Conservation (phyloP, 1,140 invertebrate species). For the Oscheius sp. region DNA sequence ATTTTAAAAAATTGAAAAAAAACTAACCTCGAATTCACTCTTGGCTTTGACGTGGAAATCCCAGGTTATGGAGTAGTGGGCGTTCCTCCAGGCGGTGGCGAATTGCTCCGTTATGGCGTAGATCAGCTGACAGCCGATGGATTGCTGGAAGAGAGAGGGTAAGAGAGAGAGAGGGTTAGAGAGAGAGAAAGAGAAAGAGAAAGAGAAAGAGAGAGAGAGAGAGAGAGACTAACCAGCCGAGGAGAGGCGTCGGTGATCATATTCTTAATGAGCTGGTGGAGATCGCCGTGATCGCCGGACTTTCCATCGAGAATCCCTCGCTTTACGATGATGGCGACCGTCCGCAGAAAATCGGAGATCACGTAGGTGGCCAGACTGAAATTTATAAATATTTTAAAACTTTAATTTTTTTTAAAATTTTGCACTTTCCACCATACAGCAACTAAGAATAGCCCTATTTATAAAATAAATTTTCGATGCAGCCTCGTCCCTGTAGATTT, state of each 20-base stretch:
- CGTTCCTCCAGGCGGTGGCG: conserved; percentile 35
- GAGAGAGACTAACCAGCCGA: conserved; percentile 21
- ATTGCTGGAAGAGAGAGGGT: conserved; percentile 18
- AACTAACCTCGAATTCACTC: conserved; percentile 22
- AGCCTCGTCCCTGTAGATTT: too few species aligned
- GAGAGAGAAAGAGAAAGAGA: conserved; percentile 1
- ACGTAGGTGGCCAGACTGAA: conserved; percentile 31
- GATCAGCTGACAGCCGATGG: conserved; percentile 34
- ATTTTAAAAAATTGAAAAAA: neutral
- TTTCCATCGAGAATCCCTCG: conserved; percentile 39
- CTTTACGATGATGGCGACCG: conserved; percentile 32
- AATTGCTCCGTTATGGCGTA: conserved; percentile 34
- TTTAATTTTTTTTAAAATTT: too few species aligned
- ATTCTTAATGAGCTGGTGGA: conserved; percentile 28
- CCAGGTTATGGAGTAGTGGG: conserved; percentile 37
- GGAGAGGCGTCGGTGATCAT: conserved; percentile 18
- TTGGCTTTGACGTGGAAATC: conserved; percentile 41
- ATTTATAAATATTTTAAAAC: conserved; percentile 2
- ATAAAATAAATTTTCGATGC: too few species aligned
- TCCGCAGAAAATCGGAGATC: conserved; percentile 16
- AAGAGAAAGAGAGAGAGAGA: neutral
- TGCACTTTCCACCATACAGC: too few species aligned
- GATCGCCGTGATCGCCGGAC: conserved; percentile 20
- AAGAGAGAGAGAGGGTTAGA: neutral
- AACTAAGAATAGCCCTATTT: neutral